phyloP scores from a whole-genome alignment of 2,797 vertebrate species.

The Tangara arthus region DNA sequence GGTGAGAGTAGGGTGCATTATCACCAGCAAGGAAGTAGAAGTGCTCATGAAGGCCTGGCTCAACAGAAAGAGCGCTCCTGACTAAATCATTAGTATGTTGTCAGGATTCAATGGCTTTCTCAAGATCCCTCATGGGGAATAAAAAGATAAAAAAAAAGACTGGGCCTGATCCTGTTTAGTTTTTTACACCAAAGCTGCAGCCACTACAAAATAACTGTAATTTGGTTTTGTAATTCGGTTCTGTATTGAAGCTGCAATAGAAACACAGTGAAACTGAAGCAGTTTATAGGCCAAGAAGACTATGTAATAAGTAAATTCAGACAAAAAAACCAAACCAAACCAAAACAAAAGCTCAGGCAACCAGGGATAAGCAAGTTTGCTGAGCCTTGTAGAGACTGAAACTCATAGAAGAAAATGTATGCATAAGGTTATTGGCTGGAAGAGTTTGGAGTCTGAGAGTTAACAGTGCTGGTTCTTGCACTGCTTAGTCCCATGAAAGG shows the following conservation, averaged over 20 bases:
- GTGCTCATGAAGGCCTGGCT: neutral
- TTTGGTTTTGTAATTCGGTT: neutral
- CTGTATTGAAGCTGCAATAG: neutral
- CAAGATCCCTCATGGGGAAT: neutral
- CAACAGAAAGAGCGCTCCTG: neutral
- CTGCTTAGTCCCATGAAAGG: neutral
- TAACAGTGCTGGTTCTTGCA: neutral
- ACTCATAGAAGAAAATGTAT: neutral
- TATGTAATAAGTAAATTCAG: neutral
- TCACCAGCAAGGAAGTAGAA: neutral
- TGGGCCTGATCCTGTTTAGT: neutral
- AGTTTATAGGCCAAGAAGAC: neutral
- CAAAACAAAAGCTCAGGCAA: neutral
- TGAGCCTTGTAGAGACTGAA: neutral
- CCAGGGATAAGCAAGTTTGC: neutral
- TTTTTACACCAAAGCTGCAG: neutral
- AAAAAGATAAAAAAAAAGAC: neutral
- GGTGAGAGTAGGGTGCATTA: neutral
- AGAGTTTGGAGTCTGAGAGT: neutral
- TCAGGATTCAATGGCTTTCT: neutral
- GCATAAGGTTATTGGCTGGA: neutral
- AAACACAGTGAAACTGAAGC: neutral
- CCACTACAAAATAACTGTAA: neutral
- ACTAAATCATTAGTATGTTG: neutral
- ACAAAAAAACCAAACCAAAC: neutral